Conservation (phyloP, 2,113 vertebrate genomes). For the Thunnus thynnus region DNA sequence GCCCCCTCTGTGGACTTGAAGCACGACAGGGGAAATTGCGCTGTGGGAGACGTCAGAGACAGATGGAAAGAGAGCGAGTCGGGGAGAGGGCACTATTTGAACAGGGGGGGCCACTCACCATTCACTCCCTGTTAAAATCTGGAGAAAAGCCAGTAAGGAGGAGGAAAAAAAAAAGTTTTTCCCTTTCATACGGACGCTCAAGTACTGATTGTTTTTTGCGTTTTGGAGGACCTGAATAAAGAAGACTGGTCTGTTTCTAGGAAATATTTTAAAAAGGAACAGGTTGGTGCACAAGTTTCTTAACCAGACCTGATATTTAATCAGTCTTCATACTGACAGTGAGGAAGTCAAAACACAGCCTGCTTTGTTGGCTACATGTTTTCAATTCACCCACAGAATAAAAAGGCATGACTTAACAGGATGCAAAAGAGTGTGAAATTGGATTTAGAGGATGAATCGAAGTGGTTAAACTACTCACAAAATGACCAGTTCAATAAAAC, state of each 20-base stretch:
- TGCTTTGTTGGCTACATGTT: conserved; percentile 19
- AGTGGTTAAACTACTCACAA: conserved; percentile 1
- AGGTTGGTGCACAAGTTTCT: not conserved
- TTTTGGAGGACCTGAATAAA: not conserved
- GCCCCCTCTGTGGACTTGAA: conserved; percentile 68
- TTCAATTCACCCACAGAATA: not conserved
- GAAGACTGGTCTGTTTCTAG: not conserved
- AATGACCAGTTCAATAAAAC: not conserved
- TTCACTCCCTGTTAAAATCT: conserved; percentile 29
- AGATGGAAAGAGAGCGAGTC: conserved; percentile 54
- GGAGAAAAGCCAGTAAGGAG: conserved; percentile 18
- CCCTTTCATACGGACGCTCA: not conserved
- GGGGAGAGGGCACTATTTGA: conserved; percentile 56
- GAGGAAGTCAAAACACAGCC: conserved; percentile 21
- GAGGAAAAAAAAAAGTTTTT: not conserved
- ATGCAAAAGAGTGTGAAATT: not conserved
- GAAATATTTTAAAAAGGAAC: not conserved
- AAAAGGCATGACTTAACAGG: conserved; percentile 1
- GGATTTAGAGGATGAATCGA: not conserved
- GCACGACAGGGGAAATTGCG: conserved; percentile 78
- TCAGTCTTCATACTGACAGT: not conserved
- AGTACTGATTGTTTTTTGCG: not conserved
- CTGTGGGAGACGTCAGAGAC: conserved; percentile 67
- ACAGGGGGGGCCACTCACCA: conserved; percentile 4
- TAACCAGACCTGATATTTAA: not conserved